Conservation (phyloP, 2,888 invertebrate species). For the Rhamphomyia laevipes region DNA sequence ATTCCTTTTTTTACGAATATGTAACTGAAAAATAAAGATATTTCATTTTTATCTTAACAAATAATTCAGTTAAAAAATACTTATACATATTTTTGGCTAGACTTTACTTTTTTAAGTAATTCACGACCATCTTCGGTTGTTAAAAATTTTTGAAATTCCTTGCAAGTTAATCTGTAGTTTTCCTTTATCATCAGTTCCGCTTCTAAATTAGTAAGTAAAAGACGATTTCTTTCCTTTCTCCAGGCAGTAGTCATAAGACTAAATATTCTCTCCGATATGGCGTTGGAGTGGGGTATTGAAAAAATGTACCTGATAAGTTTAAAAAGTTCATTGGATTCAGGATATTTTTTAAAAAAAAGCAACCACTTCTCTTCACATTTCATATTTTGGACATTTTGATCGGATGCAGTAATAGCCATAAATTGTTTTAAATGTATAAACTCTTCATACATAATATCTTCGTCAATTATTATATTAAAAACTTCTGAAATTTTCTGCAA, state of each 20-base stretch:
- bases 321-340: not conserved
- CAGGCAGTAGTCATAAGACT: not conserved
- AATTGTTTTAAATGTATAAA: not conserved
- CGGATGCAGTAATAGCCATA: not conserved
- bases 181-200: not conserved
- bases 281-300: not conserved
- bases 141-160: not conserved
- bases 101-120: not conserved
- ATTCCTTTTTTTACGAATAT: not conserved
- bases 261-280: not conserved
- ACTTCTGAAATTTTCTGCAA: not conserved
- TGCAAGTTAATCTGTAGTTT: not conserved
- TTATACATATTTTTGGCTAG: not conserved
- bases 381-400: not conserved
- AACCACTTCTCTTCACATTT: not conserved
- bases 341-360: not conserved
- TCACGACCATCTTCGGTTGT: not conserved
- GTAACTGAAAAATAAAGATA: not conserved
- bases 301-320: not conserved
- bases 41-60: not conserved
- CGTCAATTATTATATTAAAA: not conserved
- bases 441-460: not conserved
- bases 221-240: not conserved
- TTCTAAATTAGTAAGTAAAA: not conserved
- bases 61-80: not conserved